Base-by-base conservation (phyloP, 2,797 vertebrate genomes). In the Odontamblyopus lacepedii region DNA sequence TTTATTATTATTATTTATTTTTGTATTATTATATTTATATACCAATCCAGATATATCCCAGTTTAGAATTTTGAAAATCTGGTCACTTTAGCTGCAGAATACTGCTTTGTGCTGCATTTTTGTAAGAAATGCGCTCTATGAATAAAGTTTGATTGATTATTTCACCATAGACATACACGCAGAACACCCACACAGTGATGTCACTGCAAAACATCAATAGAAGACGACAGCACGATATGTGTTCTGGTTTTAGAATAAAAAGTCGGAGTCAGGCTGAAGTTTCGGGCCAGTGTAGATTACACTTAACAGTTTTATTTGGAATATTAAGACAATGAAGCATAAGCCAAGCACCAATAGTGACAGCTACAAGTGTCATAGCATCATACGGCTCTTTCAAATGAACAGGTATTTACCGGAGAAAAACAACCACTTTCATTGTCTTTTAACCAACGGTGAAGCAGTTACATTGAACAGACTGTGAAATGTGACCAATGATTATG, bases 261-360 rank as follows among this genome's bases (percentile, higher is more conserved):
- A 77, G 65, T 69, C 77, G 78, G 18, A 80, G 18, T 56, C 80
- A 50, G 72, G 26, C 82, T 76, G 72, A 82, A 86, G 78, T 83
- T 73, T 82, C 29, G 79, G 81, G 77, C 81, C 82, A 79, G 81
- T 86, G 90, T 90, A 84, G 89, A 88, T 91, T 93, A 95, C 92
- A 94, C 91, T 94, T 91, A 93, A 94, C 88, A 89, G 87, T 93
- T 95, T 95, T 94, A 94, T 95, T 93, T 93, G 91, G 92, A 94
- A 93, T 94, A 95, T 95, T 95, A 95, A 95, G 94, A 95, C 93
- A 94, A 94, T 93, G 90, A 94, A 95, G 93, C 93, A 91, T 90
- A 93, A 92, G 92, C 93, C 91, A 94, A 94, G 94, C 94, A 95
- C 93, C 93, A 93, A 94, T 85, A 93, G 92, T 92, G 93, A 94